Evolutionary conservation across 2,113 vertebrate genomes (phyloP).

Genomic region (Lophochroa leadbeateri): DNA sequence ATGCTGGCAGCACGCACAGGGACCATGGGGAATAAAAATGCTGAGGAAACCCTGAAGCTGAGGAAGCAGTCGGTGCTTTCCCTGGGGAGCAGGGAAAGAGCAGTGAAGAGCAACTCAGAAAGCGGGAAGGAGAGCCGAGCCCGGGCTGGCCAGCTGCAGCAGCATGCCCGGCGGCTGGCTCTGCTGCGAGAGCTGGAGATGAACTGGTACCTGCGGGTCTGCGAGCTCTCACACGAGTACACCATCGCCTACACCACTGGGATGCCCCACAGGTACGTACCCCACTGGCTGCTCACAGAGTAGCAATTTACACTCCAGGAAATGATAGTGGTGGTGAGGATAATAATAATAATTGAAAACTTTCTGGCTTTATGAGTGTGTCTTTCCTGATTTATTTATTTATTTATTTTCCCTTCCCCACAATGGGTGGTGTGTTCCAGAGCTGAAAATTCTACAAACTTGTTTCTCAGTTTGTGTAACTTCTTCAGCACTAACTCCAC

Average conservation of each 20-base stretch:
- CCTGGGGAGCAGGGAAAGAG: slow-evolving; percentile 65
- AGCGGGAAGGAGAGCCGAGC: slow-evolving; percentile 70
- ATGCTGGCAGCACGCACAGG: slow-evolving; percentile 90
- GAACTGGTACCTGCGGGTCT: slow-evolving; percentile 89
- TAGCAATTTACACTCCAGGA: no score
- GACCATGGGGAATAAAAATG: slow-evolving; percentile 70
- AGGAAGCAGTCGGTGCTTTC: slow-evolving; percentile 84
- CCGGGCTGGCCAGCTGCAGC: slow-evolving; percentile 32
- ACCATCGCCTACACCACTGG: slow-evolving; percentile 82
- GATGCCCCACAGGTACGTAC: slow-evolving; percentile 90
- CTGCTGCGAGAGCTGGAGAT: slow-evolving; percentile 89
- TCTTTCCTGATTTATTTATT: fast-evolving
- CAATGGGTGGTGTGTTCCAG: fast-evolving
- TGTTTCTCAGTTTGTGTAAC: fast-evolving
- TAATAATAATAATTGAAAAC: fast-evolving
- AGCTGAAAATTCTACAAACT: neutral
- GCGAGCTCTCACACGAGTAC: slow-evolving; percentile 83
- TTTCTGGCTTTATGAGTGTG: fast-evolving
- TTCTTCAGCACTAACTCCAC: neutral
- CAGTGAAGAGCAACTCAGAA: slow-evolving; percentile 79
- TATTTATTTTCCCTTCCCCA: neutral
- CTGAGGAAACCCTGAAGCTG: slow-evolving; percentile 73
- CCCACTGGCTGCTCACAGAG: fast-evolving
- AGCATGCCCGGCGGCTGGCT: slow-evolving; percentile 75
- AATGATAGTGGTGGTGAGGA: fast-evolving